Percentiles rank a stretch among this genome's conserved stretches.
Evolutionary conservation across 2,888 invertebrate species (phyloP).

Genomic region (Protonemura montana): DNA sequence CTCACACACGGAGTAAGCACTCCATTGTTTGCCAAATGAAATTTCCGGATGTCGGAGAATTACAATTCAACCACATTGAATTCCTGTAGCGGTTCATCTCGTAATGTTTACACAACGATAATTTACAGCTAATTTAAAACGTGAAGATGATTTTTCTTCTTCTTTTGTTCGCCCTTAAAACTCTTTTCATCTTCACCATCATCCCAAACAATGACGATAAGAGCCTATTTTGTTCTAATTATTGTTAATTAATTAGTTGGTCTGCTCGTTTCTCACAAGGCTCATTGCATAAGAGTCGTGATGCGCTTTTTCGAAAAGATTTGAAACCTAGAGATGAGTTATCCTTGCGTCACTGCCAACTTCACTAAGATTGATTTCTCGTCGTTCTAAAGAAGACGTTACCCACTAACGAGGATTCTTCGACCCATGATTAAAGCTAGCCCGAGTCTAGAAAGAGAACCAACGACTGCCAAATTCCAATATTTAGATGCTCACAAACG

Average conservation of each 20-base stretch:
- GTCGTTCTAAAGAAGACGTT: not conserved
- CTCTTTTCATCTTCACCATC: not conserved
- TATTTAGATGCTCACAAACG: not conserved
- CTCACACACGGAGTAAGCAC: not conserved
- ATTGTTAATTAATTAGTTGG: slow-evolving; percentile 27
- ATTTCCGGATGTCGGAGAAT: slow-evolving; percentile 24
- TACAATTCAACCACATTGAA: slow-evolving; percentile 28
- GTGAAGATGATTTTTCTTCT: slow-evolving; percentile 32
- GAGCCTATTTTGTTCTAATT: slow-evolving; percentile 18
- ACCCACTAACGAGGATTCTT: not conserved
- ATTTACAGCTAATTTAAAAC: slow-evolving; percentile 20
- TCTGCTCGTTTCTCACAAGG: slow-evolving; percentile 20
- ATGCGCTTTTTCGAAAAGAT: slow-evolving; percentile 2
- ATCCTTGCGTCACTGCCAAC: not conserved
- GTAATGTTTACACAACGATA: slow-evolving; percentile 35
- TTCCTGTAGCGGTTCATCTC: slow-evolving; percentile 21
- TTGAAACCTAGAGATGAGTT: not conserved
- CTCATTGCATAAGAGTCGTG: not conserved
- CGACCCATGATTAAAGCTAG: not conserved
- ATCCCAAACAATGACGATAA: slow-evolving; percentile 8
- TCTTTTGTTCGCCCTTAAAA: not conserved
- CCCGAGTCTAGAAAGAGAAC: not conserved
- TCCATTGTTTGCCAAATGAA: slow-evolving; percentile 24
- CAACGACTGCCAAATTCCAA: not conserved
- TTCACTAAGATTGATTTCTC: not conserved